Percentiles rank a stretch among this genome's conserved stretches.
These are phyloP conservation scores for Theonella swinhoei DNA, from an alignment of 37 sponge, comb jelly and placozoan species.

Conservation along the genomic window DNA sequence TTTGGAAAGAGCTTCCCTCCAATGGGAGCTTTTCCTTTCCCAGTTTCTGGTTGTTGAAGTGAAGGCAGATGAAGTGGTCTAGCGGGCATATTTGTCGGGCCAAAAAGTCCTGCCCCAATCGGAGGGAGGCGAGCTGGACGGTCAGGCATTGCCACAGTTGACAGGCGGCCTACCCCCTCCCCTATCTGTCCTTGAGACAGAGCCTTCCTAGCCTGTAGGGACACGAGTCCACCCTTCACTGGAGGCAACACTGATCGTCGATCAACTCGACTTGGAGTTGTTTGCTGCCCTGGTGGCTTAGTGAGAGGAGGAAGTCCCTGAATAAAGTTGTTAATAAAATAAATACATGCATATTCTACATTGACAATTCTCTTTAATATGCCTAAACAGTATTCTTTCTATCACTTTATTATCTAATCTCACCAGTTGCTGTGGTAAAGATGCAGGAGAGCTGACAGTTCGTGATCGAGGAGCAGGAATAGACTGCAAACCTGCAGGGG, in stretches of 20 bases:
- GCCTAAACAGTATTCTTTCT: too few species aligned
- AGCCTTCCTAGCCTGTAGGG: slow-evolving; percentile 34
- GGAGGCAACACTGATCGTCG: slow-evolving; percentile 30
- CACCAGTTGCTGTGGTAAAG: slow-evolving; percentile 52
- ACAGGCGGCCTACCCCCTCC: not conserved
- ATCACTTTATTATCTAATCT: too few species aligned
- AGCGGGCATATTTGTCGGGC: not conserved
- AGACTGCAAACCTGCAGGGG: slow-evolving; percentile 3
- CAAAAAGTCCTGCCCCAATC: not conserved
- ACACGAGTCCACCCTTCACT: slow-evolving; percentile 39
- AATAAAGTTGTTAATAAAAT: not conserved
- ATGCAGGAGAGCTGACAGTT: slow-evolving; percentile 7
- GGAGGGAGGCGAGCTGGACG: slow-evolving; percentile 21
- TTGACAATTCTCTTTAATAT: too few species aligned
- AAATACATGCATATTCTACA: too few species aligned
- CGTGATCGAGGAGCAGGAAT: slow-evolving; percentile 16
- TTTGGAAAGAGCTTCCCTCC: slow-evolving; percentile 36
- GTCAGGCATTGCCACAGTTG: slow-evolving; percentile 43
- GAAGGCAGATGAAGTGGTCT: not conserved
- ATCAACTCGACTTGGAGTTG: not conserved
- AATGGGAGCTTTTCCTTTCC: slow-evolving; percentile 56
- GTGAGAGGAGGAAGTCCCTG: slow-evolving; percentile 69
- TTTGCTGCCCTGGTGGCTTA: not conserved
- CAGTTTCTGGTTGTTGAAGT: not conserved
- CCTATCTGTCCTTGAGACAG: slow-evolving; percentile 10